Evolutionary conservation across 2,888 invertebrate species (phyloP), one percentile per base, ranked within the genome.

Genomic region (Aporophyla lueneburgensis): DNA sequence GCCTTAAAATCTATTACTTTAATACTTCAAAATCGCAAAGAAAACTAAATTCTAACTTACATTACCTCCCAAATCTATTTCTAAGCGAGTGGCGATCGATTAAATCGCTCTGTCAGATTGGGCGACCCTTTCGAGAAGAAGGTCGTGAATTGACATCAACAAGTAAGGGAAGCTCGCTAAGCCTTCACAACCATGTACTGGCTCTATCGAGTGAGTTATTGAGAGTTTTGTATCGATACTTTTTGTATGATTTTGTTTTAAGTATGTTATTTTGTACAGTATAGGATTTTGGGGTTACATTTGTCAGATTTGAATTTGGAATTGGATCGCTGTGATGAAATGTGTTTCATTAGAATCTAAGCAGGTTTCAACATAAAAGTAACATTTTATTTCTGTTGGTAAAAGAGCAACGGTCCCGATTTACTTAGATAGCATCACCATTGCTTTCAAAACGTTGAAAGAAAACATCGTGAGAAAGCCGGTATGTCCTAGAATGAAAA

Each of bases 71-170:
- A 67, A 83, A 74, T 80, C 51, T 71, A 71, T 67, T 84, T 54
- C 21, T 63, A 80, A 74, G 63, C 80, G 51, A 74, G 80, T 51
- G 21, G 46, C 40, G 27, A 69, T 69, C 66, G 78, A 61, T 78
- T 74, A 61, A 51, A 24, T 58, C 68, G 40, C 33, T 69, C 56
- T 66, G 53, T 80, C 51, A 68, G 43, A 61, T 61, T 51, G 53
- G 27, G 43, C 49, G 59, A 61, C 81, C 68, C 56, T 85, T 65
- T 56, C 14, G 56, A 63, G 16, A 67, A 73, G 75, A 84, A 75
- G 85, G 81, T 81, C 54, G 40, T 19, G 51, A 54, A 84, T 59
- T 53, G 56, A 40, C 58, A 67, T 84, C 84, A 80, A 81, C 84
- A 80, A 84, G 70, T 81, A 70, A 62, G 62, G 70, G 56, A 54